Evolutionary conservation across 2,113 vertebrate species (phyloP).

Genomic region (Rhinopithecus roxellana): DNA sequence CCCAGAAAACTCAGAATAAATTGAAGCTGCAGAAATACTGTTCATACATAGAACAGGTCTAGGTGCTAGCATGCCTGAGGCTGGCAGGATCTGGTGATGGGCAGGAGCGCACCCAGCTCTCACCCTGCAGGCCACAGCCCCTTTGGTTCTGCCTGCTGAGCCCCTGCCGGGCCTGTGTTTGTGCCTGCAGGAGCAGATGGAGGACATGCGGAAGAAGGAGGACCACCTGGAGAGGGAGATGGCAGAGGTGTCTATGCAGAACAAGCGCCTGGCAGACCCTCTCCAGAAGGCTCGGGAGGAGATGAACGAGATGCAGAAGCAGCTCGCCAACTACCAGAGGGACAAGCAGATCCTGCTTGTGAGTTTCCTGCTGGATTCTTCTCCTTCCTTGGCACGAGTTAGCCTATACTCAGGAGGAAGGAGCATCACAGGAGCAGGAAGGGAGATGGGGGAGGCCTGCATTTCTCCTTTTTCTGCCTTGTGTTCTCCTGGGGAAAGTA

Average conservation of each 20-base stretch:
- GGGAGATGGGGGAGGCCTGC: background rate
- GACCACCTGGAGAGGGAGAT: slow-evolving; percentile 84
- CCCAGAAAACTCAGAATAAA: background rate
- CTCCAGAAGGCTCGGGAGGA: slow-evolving; percentile 85
- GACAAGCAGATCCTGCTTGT: slow-evolving; percentile 87
- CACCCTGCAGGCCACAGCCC: background rate
- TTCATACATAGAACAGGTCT: background rate
- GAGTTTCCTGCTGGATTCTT: slow-evolving; percentile 21
- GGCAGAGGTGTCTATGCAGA: slow-evolving; percentile 83
- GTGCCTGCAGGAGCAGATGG: slow-evolving; percentile 85
- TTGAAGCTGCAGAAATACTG: background rate
- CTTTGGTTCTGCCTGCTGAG: background rate
- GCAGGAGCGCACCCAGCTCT: background rate
- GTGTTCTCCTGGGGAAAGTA: background rate
- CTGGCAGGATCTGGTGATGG: background rate
- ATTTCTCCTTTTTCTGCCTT: background rate
- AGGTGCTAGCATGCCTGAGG: fast-evolving
- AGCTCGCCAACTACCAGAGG: slow-evolving; percentile 77
- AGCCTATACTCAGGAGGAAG: background rate
- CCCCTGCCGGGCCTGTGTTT: fast-evolving
- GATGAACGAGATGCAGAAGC: slow-evolving; percentile 82
- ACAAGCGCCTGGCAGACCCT: slow-evolving; percentile 83
- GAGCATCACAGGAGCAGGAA: no score
- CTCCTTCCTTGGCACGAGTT: no score
- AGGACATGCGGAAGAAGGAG: slow-evolving; percentile 85